Conservation (phyloP, 2,888 invertebrate species). For the Hemithea aestivaria region DNA sequence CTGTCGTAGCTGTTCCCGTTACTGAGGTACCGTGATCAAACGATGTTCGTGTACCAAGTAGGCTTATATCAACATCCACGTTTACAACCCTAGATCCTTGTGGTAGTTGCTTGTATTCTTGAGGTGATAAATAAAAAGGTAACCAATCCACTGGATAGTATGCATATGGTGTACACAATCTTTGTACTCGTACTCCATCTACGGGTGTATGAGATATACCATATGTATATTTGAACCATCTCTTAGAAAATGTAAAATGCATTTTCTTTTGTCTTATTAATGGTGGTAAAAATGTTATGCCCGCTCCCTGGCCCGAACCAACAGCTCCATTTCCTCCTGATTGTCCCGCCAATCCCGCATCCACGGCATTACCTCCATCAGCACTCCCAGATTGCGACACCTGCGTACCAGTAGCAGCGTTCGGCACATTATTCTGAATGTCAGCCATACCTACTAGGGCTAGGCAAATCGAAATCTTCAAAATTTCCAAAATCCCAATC, state of each 20-base stretch:
- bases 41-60: neutral
- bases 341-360: neutral
- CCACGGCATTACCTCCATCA: conserved; percentile 4
- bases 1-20: conserved; percentile 7
- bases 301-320: neutral
- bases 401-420: neutral
- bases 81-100: neutral
- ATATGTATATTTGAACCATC: conserved; percentile 11
- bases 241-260: conserved; percentile 3
- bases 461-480: neutral
- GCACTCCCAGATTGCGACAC: conserved; percentile 5
- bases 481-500: no score
- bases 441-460: conserved; percentile 9
- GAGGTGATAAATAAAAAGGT: conserved; percentile 13
- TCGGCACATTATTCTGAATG: conserved; percentile 11
- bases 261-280: neutral
- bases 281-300: neutral
- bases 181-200: conserved; percentile 3
- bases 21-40: conserved; percentile 1
- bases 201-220: conserved; percentile 14
- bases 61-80: neutral
- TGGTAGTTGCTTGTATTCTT: neutral
- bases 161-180: conserved; percentile 3
- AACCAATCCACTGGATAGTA: conserved; percentile 15
- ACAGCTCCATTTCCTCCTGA: conserved; percentile 2